A percentile compares a stretch with the other conserved stretches of the same genome.
phyloP scores from a whole-genome alignment of 1,140 invertebrate genomes.

The Eumaeus atala region DNA sequence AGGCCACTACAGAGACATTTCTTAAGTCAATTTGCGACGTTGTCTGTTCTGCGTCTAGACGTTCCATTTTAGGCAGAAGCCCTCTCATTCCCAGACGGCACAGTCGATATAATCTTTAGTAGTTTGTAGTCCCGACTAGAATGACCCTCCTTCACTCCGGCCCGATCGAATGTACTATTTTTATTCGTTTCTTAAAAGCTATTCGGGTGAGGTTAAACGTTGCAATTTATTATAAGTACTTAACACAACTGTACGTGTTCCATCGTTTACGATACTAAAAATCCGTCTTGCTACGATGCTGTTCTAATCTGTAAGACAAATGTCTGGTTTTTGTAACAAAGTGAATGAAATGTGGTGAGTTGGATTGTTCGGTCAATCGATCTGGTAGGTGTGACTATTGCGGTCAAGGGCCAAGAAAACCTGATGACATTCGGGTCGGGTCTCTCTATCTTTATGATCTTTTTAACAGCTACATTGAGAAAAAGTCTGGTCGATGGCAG shows the following conservation, averaged over 20 bases:
- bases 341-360: too few species aligned
- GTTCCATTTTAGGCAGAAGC: background rate
- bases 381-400: too few species aligned
- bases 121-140: background rate
- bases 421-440: too few species aligned
- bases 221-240: background rate
- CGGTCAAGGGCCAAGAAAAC: too few species aligned
- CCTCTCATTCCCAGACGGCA: background rate
- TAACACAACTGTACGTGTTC: too few species aligned
- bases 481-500: too few species aligned
- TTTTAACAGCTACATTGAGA: too few species aligned
- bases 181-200: slow-evolving; percentile 3
- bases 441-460: too few species aligned
- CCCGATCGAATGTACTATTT: background rate
- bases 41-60: slow-evolving; percentile 6
- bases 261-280: too few species aligned
- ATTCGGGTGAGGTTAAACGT: background rate
- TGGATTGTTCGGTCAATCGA: too few species aligned
- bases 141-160: background rate
- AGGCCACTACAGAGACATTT: background rate
- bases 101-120: background rate
- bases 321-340: slow-evolving; percentile 5
- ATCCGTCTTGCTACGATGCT: too few species aligned
- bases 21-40: background rate
- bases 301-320: background rate